Base-by-base conservation (phyloP, 2,888 invertebrate species). In the Drosophila siamana region DNA sequence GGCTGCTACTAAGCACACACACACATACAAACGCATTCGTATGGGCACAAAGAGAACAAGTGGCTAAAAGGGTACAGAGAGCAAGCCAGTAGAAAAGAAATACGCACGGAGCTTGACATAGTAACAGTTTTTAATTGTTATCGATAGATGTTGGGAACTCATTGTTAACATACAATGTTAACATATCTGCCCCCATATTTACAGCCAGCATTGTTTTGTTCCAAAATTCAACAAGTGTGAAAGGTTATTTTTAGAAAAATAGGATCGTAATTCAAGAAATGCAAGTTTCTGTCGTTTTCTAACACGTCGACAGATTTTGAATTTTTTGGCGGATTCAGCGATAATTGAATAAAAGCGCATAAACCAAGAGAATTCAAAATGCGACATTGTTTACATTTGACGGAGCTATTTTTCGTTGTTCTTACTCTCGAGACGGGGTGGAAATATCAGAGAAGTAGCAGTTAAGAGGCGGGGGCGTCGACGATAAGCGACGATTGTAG, bases 401-500 rank as follows among this genome's bases (percentile, higher is more conserved):
- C n/a, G 8, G 30, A 24, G 26, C 33, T 52, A 30, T 56, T 7
- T 54, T 57, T 44, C 28, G n/a, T n/a, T n/a, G n/a, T n/a, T 57
- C 46, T 54, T 44, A 30, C 28, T 47, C 36, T 62, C 22, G 4
- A 4, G 30, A 28, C 28, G n/a, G 47, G 47, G 41, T 48, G 16
- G 40, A 59, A 33, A 52, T 51, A 68, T 51, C 36, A 54, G 4
- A 33, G 55, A 50, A 26, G 59, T 41, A 44, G 40, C 48, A 19
- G 46, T 6, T 19, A 9, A 26, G 40, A 1, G 50, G 63, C 62
- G 80, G 74, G 59, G 69, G 52, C 71, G 64, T 69, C 40, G 47
- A 56, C 68, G 83, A 88, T 82, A 88, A 88, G 88, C 57, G 56
- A 64, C 63, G 67, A 75, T 83, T 78, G 74, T 56, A 83, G 80